Evolutionary conservation across 2,797 vertebrate genomes (phyloP), one percentile per base, ranked within the genome.

Genomic region (Sebastes taczanowskii): DNA sequence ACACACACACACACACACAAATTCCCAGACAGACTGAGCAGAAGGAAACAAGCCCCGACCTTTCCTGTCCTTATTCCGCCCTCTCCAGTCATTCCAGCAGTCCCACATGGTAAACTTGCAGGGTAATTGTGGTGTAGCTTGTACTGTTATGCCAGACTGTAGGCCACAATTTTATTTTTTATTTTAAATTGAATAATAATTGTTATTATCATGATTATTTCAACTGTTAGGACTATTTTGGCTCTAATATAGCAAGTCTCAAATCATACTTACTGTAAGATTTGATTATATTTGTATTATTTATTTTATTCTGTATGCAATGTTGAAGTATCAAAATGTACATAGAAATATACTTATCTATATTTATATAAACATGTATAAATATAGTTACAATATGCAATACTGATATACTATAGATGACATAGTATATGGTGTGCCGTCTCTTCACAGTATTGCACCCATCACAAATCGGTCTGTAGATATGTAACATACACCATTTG

Each of bases 71-170:
- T 83, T 94, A 95, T 96, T 96, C 95, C 94, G 86, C 95, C 92
- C 70, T 95, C 88, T 95, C 93, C 93, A 97, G 97, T 98, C 98
- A 98, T 99, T 99, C 98, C 98, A 98, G 96, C 95, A 96, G 91
- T 91, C 96, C 95, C 96, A 97, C 96, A 96, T 96, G 95, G 96
- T 96, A 96, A 93, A 96, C 95, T 90, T 95, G 95, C 97, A 97
- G 96, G 96, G 95, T 96, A 95, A 95, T 94, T 92, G 94, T 96
- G 96, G 94, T 95, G 94, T 96, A 97, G 96, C 95, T 95, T 94
- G 92, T 96, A 96, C 95, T 95, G 94, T 96, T 95, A 96, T 95
- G 92, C 90, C 93, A 94, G 94, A 92, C 89, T 89, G 81, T 94
- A 94, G 93, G 91, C 91, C 91, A 90, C 88, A 66, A 78, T 89